Evolutionary conservation across 1,140 invertebrate genomes (phyloP).

Genomic region (Drosophila bocqueti): DNA sequence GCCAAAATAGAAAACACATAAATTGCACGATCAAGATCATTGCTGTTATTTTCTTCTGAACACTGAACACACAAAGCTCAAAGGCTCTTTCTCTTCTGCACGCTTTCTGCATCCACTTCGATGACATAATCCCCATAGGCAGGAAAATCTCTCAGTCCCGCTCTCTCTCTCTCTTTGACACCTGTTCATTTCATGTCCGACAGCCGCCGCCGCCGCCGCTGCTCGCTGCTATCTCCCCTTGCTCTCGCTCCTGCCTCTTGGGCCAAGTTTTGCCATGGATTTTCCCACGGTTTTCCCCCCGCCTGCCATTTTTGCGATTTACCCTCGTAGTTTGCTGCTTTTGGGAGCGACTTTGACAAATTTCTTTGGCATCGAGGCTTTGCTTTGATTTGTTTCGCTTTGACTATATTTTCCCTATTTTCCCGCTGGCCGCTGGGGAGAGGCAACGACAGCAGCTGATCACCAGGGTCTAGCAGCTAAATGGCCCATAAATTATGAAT

Average conservation of each 20-base stretch:
- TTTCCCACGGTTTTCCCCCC: constrained; percentile 11
- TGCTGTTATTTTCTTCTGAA: constrained; percentile 40
- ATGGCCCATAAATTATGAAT: constrained; percentile 9
- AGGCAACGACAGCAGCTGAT: constrained; percentile 14
- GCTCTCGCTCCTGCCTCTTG: neutral
- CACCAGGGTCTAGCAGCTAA: constrained; percentile 3
- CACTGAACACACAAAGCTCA: neutral
- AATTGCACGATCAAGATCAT: constrained; percentile 81
- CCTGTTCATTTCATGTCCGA: constrained; percentile 59
- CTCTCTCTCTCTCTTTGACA: constrained; percentile 47
- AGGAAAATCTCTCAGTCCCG: constrained; percentile 5
- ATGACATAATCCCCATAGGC: constrained; percentile 59
- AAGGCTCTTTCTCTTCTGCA: constrained; percentile 6
- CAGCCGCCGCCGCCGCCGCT: constrained; percentile 36
- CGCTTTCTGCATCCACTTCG: constrained; percentile 44
- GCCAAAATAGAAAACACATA: constrained; percentile 81
- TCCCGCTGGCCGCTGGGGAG: neutral
- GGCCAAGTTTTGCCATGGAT: constrained; percentile 4
- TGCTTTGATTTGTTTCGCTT: constrained; percentile 35
- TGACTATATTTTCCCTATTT: constrained; percentile 3
- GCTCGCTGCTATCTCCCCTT: neutral
- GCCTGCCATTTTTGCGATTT: too few relatives aligned
- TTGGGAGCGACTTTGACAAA: constrained; percentile 57
- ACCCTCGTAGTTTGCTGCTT: neutral
- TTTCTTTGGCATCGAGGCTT: constrained; percentile 50